Base-by-base conservation (phyloP, 2,888 invertebrate species). In the Pelosia muscerda region DNA sequence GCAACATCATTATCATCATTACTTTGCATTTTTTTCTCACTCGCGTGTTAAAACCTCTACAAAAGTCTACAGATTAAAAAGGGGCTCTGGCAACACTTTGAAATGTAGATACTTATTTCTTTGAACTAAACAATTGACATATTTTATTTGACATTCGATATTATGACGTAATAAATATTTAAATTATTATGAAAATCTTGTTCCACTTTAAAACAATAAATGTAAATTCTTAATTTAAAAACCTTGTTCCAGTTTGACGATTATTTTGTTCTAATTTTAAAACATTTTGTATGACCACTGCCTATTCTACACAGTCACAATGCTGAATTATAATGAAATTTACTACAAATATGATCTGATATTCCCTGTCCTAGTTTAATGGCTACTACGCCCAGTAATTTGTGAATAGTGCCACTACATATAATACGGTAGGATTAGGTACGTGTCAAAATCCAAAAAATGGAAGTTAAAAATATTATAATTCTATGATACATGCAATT, bases 271-370 rank as follows among this genome's bases (percentile, higher is more conserved):
- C 49, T 8, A 49, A 49, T 19, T 49, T 49, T n/a, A 19, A 49
- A 49, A 31, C 34, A 25, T 23, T 9, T 34, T n/a, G 2, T 70
- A 38, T 75, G 63, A 19, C 64, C 58, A 5, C 58, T 23, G 23
- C 75, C 57, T 73, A 22, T 25, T 56, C 61, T 49, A 62, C 42
- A 59, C 54, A 65, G 49, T 61, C 64, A 28, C 59, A 59, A 57
- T 62, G 65, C 25, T 56, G 61, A 62, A 77, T 75, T 66, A 60
- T 75, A 80, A 71, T 68, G 58, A 67, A 72, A 78, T 80, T 75
- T 80, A 78, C 64, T 69, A 68, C 76, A 74, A 80, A 72, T 80
- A 77, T 77, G 67, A 66, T 71, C 66, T 72, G 61, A 68, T 73
- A 73, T 68, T 54, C 71, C 63, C 55, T 25, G 53, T 10, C 60